Evolutionary conservation across 2,888 invertebrate genomes (phyloP).

Genomic region (Athalia circularis): DNA sequence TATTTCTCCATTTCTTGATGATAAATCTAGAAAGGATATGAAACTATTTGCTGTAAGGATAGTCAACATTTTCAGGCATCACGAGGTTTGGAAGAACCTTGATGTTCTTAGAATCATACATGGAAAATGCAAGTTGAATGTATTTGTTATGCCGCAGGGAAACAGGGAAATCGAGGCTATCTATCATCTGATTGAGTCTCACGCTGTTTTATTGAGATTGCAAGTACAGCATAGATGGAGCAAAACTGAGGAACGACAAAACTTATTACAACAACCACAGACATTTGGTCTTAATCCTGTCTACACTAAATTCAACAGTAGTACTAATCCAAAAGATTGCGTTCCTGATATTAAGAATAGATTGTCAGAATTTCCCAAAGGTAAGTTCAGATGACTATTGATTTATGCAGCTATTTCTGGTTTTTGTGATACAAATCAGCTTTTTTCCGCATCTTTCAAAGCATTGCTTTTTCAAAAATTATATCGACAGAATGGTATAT

Average conservation of each 20-base stretch:
- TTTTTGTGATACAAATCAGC: background rate
- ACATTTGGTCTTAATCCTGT: slow-evolving; percentile 60
- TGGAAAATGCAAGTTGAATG: too few species aligned
- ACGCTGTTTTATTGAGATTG: slow-evolving; percentile 65
- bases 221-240: slow-evolving; percentile 63
- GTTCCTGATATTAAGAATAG: slow-evolving; percentile 54
- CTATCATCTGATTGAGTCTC: slow-evolving; percentile 66
- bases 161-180: slow-evolving; percentile 63
- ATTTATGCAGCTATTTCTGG: background rate
- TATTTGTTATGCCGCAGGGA: slow-evolving; percentile 49
- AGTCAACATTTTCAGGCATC: too few species aligned
- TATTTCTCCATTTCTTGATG: too few species aligned
- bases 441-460: slow-evolving; percentile 18
- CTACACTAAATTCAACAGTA: slow-evolving; percentile 55
- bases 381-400: slow-evolving; percentile 50
- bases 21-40: too few species aligned
- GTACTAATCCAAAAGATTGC: slow-evolving; percentile 49
- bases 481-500: slow-evolving; percentile 67
- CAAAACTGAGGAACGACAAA: slow-evolving; percentile 60
- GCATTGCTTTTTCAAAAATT: slow-evolving; percentile 7
- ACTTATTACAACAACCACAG: slow-evolving; percentile 50
- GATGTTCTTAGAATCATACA: too few species aligned
- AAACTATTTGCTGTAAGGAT: too few species aligned
- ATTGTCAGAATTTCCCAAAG: slow-evolving; percentile 64
- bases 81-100: too few species aligned